Percentiles rank a stretch among this genome's conserved stretches.
phyloP scores from a whole-genome alignment of 1,140 invertebrate species.

The Drosophila pectinifera region DNA sequence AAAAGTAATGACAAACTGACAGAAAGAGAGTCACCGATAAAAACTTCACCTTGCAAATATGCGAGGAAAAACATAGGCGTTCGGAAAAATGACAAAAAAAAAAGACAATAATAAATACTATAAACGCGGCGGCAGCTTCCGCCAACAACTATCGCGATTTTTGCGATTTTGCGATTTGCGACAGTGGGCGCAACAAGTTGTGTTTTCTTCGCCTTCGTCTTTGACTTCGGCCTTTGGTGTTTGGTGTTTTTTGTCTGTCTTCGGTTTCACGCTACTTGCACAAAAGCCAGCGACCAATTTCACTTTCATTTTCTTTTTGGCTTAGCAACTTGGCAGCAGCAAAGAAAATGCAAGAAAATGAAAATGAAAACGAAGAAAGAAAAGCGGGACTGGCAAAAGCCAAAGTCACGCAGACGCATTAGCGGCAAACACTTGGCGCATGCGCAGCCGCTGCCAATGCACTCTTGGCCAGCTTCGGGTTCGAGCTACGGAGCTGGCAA shows the following conservation, averaged over 20 bases:
- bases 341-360: slow-evolving; percentile 40
- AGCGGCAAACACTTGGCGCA: slow-evolving; percentile 59
- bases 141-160: slow-evolving; percentile 55
- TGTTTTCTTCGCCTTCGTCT: slow-evolving; percentile 35
- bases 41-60: slow-evolving; percentile 74
- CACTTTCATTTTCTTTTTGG: slow-evolving; percentile 81
- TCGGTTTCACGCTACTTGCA: slow-evolving; percentile 74
- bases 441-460: slow-evolving; percentile 66
- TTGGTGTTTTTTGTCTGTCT: not conserved
- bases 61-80: slow-evolving; percentile 47
- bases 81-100: slow-evolving; percentile 47
- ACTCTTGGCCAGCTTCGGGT: slow-evolving; percentile 52
- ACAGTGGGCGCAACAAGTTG: slow-evolving; percentile 53
- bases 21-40: slow-evolving; percentile 28
- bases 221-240: slow-evolving; percentile 34
- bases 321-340: slow-evolving; percentile 18
- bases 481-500: slow-evolving; percentile 15
- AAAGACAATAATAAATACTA: slow-evolving; percentile 63
- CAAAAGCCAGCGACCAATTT: slow-evolving; percentile 75
- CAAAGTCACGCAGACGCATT: slow-evolving; percentile 77
- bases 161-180: slow-evolving; percentile 29
- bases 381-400: slow-evolving; percentile 56
- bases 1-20: slow-evolving; percentile 58
- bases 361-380: slow-evolving; percentile 46
- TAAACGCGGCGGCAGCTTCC: slow-evolving; percentile 67